Percentiles rank a stretch among this genome's conserved stretches.
phyloP scores from a whole-genome alignment of 1,140 invertebrate species.

The Chrysomallon squamiferum region DNA sequence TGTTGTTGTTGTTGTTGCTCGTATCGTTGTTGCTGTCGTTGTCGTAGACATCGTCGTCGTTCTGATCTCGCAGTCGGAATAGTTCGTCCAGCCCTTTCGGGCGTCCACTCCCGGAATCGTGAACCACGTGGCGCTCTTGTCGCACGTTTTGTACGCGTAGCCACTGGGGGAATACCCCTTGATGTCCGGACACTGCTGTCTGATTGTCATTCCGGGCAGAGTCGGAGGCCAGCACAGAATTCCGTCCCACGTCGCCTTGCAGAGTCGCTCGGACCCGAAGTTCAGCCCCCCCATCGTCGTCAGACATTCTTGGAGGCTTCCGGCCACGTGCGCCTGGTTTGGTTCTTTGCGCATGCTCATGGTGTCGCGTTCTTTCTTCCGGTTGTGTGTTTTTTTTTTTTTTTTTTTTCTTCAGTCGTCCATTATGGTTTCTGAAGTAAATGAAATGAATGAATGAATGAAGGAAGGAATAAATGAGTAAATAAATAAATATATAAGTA shows the following conservation, averaged over 20 bases:
- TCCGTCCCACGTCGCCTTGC: not conserved
- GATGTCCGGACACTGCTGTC: not conserved
- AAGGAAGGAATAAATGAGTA: not conserved
- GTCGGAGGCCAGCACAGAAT: slow-evolving; percentile 3
- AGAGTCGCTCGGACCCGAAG: not conserved
- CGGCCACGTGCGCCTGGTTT: not conserved
- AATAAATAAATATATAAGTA: not conserved
- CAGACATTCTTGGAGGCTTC: not conserved
- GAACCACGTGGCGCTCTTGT: not conserved
- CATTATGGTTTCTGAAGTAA: not conserved
- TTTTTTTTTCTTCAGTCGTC: not conserved
- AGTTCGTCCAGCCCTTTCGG: too few relatives aligned
- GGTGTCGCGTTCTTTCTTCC: not conserved
- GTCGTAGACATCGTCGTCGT: too few relatives aligned
- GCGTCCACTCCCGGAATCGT: too few relatives aligned
- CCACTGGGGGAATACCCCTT: not conserved
- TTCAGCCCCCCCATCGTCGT: not conserved
- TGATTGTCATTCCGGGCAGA: not conserved
- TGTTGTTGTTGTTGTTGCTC: too few relatives aligned
- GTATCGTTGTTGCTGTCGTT: too few relatives aligned
- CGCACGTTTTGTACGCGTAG: slow-evolving; percentile 3
- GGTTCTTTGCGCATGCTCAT: not conserved
- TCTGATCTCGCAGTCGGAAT: too few relatives aligned
- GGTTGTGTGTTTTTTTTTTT: not conserved
- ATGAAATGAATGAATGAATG: not conserved